phyloP scores from a whole-genome alignment of 2,797 vertebrate genomes.

The Babyrousa celebensis region DNA sequence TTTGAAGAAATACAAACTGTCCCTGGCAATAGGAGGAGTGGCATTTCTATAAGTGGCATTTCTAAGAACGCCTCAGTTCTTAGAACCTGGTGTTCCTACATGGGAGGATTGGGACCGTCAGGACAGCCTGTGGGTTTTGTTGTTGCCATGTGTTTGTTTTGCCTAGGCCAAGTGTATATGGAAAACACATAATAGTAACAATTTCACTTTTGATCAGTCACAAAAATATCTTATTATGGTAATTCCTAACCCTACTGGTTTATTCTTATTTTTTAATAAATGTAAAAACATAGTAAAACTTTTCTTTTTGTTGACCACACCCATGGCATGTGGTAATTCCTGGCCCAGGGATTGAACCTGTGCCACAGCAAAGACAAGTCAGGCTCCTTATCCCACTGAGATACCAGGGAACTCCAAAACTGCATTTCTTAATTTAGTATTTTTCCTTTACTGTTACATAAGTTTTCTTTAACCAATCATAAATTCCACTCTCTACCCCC shows the following conservation, averaged over 20 bases:
- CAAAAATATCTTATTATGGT: neutral
- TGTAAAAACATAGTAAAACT: no score
- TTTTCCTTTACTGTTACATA: conserved; percentile 31
- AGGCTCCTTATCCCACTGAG: no score
- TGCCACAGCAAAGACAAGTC: no score
- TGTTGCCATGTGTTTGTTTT: neutral
- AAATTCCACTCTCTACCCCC: neutral
- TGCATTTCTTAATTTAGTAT: neutral
- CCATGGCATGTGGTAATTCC: neutral
- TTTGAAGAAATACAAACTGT: neutral
- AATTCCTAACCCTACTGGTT: neutral
- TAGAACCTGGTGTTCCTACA: neutral
- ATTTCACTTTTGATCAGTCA: neutral
- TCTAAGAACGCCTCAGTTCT: neutral
- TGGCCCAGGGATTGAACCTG: neutral
- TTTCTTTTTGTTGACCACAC: no score
- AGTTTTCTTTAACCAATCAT: neutral
- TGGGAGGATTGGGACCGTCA: neutral
- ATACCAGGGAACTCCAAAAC: neutral
- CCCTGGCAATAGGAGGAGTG: neutral
- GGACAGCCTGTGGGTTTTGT: neutral
- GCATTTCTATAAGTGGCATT: neutral
- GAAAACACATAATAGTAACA: neutral
- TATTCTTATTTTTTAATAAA: no score
- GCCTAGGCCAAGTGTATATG: neutral